Percentiles rank a stretch among this genome's conserved stretches.
phyloP scores from a whole-genome alignment of 2,797 vertebrate species.

The Sorex maritimensis region DNA sequence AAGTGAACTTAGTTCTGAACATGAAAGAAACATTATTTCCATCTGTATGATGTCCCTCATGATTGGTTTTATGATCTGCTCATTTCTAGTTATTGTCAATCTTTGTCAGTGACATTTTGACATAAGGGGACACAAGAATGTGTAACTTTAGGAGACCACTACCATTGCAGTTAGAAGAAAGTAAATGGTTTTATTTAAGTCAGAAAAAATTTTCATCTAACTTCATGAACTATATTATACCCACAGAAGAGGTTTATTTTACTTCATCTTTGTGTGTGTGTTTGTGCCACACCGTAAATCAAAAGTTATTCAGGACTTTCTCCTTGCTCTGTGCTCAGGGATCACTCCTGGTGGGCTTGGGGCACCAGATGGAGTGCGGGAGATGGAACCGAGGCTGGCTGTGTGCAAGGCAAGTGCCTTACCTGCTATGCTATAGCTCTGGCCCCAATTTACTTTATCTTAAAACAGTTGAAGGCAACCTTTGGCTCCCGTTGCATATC shows the following conservation, averaged over 20 bases:
- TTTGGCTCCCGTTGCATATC: constrained; percentile 52
- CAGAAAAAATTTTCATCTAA: no score
- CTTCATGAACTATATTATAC: no score
- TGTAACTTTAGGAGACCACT: constrained; percentile 30
- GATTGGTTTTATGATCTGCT: constrained; percentile 24
- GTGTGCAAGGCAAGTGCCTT: no score
- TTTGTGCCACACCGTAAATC: not conserved
- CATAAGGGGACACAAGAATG: not conserved
- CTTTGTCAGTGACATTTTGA: constrained; percentile 62
- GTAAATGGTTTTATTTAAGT: no score
- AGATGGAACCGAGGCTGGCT: no score
- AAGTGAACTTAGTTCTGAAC: not conserved
- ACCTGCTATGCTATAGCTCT: no score
- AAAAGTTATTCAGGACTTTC: no score
- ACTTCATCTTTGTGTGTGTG: no score
- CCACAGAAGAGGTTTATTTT: not conserved
- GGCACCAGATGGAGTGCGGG: no score
- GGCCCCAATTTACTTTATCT: no score
- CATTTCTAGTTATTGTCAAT: not conserved
- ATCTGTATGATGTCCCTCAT: not conserved
- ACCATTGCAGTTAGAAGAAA: not conserved
- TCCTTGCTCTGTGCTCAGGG: no score
- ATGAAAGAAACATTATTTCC: constrained; percentile 40
- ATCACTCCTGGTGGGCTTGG: no score
- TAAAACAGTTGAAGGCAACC: not conserved